Conservation (phyloP, 1,140 invertebrate species). For the Odontomachus brunneus region DNA sequence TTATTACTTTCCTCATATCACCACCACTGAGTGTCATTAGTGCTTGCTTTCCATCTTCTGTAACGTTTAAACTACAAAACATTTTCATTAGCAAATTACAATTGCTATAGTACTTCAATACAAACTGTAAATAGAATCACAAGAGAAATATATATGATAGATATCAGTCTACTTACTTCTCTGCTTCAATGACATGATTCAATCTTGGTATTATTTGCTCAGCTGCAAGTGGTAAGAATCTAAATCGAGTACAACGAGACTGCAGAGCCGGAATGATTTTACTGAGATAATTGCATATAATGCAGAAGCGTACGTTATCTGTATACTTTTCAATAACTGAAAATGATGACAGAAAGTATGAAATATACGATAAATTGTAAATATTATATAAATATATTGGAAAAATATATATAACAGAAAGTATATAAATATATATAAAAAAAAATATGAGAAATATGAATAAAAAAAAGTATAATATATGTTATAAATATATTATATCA, state of each 20-base stretch:
- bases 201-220: constrained; percentile 96
- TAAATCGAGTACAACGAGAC: constrained; percentile 98
- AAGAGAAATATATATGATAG: not conserved
- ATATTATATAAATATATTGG: not conserved
- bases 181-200: constrained; percentile 93
- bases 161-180: constrained; percentile 89
- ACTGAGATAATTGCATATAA: constrained; percentile 99
- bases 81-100: not conserved
- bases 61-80: constrained; percentile 91
- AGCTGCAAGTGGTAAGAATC: constrained; percentile 95
- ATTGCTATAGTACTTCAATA: not conserved
- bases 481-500: not conserved
- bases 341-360: constrained; percentile 76
- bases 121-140: constrained; percentile 43
- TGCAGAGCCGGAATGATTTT: constrained; percentile 99
- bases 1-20: constrained; percentile 99
- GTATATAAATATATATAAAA: not conserved
- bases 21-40: constrained; percentile 95
- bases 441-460: not conserved
- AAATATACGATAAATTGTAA: not conserved
- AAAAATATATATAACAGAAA: not conserved
- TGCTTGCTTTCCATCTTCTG: constrained; percentile 96
- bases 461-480: not conserved
- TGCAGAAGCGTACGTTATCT: constrained; percentile 98
- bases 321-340: constrained; percentile 99